Conservation (phyloP, 2,888 invertebrate genomes). For the Boloria selene region DNA sequence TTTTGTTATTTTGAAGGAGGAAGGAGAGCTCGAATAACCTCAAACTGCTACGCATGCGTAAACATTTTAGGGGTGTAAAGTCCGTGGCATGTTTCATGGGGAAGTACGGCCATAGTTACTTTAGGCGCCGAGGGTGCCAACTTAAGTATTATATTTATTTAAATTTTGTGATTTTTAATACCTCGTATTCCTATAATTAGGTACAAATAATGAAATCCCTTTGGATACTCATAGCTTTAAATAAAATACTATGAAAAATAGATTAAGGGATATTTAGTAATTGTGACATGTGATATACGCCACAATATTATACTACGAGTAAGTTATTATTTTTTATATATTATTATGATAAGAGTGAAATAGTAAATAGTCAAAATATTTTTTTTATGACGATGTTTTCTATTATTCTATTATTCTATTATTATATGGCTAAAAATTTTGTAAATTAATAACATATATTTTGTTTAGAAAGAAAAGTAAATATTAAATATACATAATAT, state of each 20-base stretch:
- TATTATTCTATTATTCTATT: background rate
- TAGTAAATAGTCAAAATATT: no score
- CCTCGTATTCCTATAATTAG: constrained; percentile 27
- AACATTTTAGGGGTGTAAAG: constrained; percentile 43
- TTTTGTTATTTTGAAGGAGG: constrained; percentile 40
- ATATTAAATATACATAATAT: background rate
- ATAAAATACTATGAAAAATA: constrained; percentile 29
- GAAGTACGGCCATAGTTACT: constrained; percentile 37
- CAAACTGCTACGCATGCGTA: constrained; percentile 66
- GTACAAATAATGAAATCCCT: constrained; percentile 31
- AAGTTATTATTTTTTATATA: constrained; percentile 18
- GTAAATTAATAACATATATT: background rate
- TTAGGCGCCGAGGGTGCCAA: constrained; percentile 33
- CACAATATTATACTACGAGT: constrained; percentile 22
- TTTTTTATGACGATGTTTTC: no score
- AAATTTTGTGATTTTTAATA: constrained; percentile 34
- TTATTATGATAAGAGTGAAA: background rate
- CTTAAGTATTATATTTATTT: constrained; percentile 23
- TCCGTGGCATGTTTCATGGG: constrained; percentile 35
- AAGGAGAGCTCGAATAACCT: constrained; percentile 66
- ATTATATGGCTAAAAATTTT: background rate
- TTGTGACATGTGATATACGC: constrained; percentile 38
- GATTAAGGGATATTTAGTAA: constrained; percentile 14
- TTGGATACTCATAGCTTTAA: constrained; percentile 35
- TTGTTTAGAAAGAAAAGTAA: background rate